A percentile compares a stretch with the other conserved stretches of the same genome.
phyloP scores from a whole-genome alignment of 2,797 vertebrate species.

The Champsocephalus gunnari region DNA sequence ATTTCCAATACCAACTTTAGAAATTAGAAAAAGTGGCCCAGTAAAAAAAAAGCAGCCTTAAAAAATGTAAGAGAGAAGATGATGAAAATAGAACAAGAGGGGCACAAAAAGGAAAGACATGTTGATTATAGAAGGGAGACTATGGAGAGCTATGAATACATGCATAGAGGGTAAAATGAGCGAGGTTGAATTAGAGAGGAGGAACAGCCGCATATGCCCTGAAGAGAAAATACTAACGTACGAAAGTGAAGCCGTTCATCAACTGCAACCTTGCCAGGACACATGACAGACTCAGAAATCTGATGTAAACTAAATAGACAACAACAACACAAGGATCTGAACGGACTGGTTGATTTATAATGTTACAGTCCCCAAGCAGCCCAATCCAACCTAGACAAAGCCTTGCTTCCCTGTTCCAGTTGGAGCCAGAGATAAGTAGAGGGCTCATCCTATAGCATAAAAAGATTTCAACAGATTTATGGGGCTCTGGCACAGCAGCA shows the following conservation, averaged over 20 bases:
- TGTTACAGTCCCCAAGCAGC: conserved; percentile 25
- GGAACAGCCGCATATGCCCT: conserved; percentile 38
- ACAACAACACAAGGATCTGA: conserved; percentile 22
- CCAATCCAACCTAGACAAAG: conserved; percentile 21
- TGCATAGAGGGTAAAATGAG: conserved; percentile 12
- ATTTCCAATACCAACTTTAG: conserved; percentile 1
- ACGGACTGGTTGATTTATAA: conserved; percentile 7
- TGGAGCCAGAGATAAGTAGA: conserved; percentile 55
- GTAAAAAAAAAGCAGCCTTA: background rate
- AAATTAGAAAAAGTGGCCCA: background rate
- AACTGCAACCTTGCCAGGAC: conserved; percentile 61
- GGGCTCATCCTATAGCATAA: conserved; percentile 58
- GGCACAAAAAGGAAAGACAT: conserved; percentile 3
- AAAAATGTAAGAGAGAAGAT: conserved; percentile 22
- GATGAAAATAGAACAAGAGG: conserved; percentile 9
- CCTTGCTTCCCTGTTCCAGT: conserved; percentile 41
- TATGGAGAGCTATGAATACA: conserved; percentile 8
- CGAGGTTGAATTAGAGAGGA: conserved; percentile 36
- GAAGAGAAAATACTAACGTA: conserved; percentile 35
- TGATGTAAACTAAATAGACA: conserved; percentile 48
- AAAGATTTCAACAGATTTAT: conserved; percentile 66
- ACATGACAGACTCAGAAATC: conserved; percentile 40
- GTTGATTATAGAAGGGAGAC: conserved; percentile 26
- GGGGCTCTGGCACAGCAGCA: conserved; percentile 32
- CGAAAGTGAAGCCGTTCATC: conserved; percentile 56